Conservation (phyloP, 2,888 invertebrate species). For the Diploptera punctata region DNA sequence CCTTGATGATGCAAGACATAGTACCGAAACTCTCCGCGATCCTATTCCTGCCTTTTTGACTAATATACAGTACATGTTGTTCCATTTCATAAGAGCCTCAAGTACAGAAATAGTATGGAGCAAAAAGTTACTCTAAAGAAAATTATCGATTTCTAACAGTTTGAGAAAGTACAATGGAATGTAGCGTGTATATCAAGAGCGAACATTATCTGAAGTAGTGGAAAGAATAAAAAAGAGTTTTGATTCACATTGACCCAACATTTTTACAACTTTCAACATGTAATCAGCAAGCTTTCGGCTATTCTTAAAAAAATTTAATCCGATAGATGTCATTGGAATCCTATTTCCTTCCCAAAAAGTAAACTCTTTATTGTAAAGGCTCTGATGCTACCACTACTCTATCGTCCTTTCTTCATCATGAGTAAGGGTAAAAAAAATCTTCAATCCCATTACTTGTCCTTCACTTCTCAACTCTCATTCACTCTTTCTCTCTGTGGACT, state of each 20-base stretch:
- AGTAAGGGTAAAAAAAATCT: slow-evolving; percentile 1
- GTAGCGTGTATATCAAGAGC: no score
- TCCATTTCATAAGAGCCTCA: no score
- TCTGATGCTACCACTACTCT: not conserved
- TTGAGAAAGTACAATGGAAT: no score
- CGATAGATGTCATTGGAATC: slow-evolving; percentile 12
- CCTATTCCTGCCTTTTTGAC: no score
- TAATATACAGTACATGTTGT: no score
- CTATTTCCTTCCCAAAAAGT: not conserved
- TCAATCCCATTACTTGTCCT: slow-evolving; percentile 23
- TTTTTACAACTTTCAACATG: slow-evolving; percentile 1
- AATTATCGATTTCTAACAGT: no score
- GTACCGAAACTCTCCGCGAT: no score
- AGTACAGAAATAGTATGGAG: no score
- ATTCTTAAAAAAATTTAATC: slow-evolving; percentile 10
- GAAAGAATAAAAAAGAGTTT: not conserved
- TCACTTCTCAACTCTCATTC: not conserved
- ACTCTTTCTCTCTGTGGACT: slow-evolving; percentile 13
- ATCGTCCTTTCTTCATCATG: slow-evolving; percentile 4
- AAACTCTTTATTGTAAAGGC: not conserved
- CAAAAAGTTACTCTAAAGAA: no score
- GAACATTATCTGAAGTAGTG: not conserved
- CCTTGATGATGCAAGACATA: no score
- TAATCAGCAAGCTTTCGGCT: slow-evolving; percentile 14
- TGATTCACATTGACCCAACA: not conserved